phyloP scores from a whole-genome alignment of 2,113 vertebrate species.

The Brienomyrus brachyistius region DNA sequence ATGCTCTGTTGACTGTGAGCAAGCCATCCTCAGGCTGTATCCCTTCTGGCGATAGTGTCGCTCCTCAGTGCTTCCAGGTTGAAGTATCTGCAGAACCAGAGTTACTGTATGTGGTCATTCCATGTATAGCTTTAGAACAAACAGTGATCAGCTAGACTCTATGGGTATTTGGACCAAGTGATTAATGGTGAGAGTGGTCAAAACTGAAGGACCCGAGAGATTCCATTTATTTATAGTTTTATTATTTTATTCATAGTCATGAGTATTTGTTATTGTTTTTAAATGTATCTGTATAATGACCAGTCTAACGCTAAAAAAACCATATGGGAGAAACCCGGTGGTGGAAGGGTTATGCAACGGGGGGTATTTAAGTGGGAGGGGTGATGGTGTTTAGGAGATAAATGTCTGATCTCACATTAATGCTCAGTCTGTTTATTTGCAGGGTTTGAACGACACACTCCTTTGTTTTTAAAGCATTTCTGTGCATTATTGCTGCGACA shows the following conservation, averaged over 20 bases:
- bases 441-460: not conserved
- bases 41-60: not conserved
- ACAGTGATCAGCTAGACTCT: not conserved
- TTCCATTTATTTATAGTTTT: not conserved
- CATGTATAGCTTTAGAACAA: not conserved
- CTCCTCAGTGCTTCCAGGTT: not conserved
- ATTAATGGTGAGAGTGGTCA: not conserved
- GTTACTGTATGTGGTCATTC: not conserved
- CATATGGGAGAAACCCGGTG: not conserved
- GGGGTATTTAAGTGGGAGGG: no score
- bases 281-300: not conserved
- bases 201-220: not conserved
- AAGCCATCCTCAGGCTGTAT: not conserved
- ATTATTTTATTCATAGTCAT: not conserved
- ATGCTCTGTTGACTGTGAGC: not conserved
- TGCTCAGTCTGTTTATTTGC: not conserved
- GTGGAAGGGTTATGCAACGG: not conserved
- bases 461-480: not conserved
- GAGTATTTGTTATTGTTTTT: not conserved
- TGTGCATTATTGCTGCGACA: not conserved
- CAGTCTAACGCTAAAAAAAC: not conserved
- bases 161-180: not conserved
- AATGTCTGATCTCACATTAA: not conserved
- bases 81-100: not conserved
- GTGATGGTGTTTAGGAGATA: not conserved